Conservation (phyloP, 2,888 invertebrate species). For the Volucella bombylans region DNA sequence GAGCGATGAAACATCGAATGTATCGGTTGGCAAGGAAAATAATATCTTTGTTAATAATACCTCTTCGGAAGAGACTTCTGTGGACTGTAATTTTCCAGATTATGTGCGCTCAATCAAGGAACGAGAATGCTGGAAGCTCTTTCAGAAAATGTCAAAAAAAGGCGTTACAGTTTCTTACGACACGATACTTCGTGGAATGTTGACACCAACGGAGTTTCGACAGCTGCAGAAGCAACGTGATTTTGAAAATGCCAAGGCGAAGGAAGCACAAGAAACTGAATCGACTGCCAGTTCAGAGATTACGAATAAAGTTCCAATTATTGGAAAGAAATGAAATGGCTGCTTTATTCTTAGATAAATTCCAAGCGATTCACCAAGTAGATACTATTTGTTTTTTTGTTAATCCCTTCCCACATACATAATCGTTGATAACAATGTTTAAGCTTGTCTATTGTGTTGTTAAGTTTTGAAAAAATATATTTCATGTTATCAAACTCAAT, state of each 20-base stretch:
- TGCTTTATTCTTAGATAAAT: background rate
- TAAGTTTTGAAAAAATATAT: conserved; percentile 54
- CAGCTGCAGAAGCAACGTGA: conserved; percentile 84
- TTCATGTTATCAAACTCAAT: conserved; percentile 21
- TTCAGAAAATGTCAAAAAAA: conserved; percentile 87
- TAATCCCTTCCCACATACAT: background rate
- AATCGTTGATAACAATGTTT: conserved; percentile 21
- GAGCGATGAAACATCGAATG: conserved; percentile 71
- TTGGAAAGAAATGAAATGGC: conserved; percentile 25
- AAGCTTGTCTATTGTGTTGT: conserved; percentile 31
- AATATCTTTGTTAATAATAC: conserved; percentile 66
- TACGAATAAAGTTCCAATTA: conserved; percentile 11
- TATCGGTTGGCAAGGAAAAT: conserved; percentile 71
- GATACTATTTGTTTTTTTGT: background rate
- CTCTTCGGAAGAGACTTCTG: conserved; percentile 28
- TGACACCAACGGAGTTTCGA: conserved; percentile 88
- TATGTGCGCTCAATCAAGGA: conserved; percentile 84
- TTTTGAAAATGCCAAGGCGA: conserved; percentile 78
- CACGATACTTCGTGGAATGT: conserved; percentile 87
- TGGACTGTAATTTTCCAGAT: conserved; percentile 81
- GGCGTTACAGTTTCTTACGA: conserved; percentile 87
- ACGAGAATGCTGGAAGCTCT: conserved; percentile 87
- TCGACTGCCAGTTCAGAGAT: conserved; percentile 2
- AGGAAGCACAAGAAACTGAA: conserved; percentile 76
- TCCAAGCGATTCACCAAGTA: background rate